A percentile compares a stretch with the other conserved stretches of the same genome.
Conservation (phyloP, 2,888 invertebrate genomes). For the Nomada flava region DNA sequence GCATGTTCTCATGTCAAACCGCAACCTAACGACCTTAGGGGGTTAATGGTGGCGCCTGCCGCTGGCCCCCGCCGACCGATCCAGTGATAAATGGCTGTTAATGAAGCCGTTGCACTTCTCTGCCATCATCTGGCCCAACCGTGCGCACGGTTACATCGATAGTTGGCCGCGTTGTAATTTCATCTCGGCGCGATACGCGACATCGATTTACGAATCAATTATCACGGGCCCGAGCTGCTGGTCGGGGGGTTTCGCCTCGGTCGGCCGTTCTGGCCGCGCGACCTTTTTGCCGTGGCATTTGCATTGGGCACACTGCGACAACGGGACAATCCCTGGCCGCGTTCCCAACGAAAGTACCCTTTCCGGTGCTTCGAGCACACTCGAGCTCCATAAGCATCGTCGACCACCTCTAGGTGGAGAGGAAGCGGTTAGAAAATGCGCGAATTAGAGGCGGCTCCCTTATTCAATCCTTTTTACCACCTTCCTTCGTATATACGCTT, state of each 20-base stretch:
- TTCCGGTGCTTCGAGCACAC: constrained; percentile 60
- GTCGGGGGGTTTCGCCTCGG: neutral
- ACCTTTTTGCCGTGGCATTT: constrained; percentile 59
- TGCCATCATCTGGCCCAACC: constrained; percentile 47
- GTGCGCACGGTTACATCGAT: constrained; percentile 12
- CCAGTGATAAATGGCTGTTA: constrained; percentile 81
- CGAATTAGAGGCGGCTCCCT: constrained; percentile 66
- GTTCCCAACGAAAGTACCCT: constrained; percentile 70
- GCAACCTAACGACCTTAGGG: constrained; percentile 82
- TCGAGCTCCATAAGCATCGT: constrained; percentile 65
- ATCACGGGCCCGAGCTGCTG: constrained; percentile 43
- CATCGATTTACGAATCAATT: constrained; percentile 68
- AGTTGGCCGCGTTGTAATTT: constrained; percentile 1
- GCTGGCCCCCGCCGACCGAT: constrained; percentile 68
- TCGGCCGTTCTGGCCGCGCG: constrained; percentile 30
- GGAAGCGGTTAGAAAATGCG: constrained; percentile 66
- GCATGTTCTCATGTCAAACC: constrained; percentile 82
- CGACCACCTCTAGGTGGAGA: constrained; percentile 55
- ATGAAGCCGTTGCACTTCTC: constrained; percentile 76
- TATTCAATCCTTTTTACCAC: constrained; percentile 32
- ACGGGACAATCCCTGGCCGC: constrained; percentile 63
- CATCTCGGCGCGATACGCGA: constrained; percentile 35
- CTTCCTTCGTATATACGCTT: neutral
- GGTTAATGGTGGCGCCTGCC: constrained; percentile 77
- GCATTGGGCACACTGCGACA: constrained; percentile 63